Base-by-base conservation (phyloP, 2,888 invertebrate genomes). In the Cephus sareptanus region DNA sequence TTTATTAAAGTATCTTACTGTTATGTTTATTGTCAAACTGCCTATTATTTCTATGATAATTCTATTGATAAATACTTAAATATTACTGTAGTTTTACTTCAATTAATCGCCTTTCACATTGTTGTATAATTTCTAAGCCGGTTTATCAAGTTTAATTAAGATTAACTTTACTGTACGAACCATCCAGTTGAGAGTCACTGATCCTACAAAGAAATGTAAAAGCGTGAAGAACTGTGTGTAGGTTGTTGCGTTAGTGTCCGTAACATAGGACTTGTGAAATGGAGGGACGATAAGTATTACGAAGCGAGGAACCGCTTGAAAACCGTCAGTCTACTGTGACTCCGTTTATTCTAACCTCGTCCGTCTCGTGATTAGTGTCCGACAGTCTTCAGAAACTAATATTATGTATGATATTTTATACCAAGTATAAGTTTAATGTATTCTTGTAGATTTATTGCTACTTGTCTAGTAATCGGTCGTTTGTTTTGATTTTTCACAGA, bases 401-500 rank as follows among this genome's bases (percentile, higher is more conserved):
- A 56, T 56, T 56, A 56, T 23, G 15, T 56, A 56, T 23, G 23
- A 56, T 56, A 56, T 56, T 56, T 9, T 56, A 56, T 56, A 56
- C 56, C 56, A 23, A 56, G 2, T 23, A 56, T 56, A 56, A 56
- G 23, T 56, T 56, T 6, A 23, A 56, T 56, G 9, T 15, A 23
- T 9, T 23, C 56, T 56, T 56, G 23, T 56, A 56, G 23, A 56
- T 56, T 23, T 23, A 1, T 56, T 23, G 9, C 23, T 56, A 9
- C 56, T 56, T 23, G 23, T 56, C 23, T 23, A 31, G 34, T 37
- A 70, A 75, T 40, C 40, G 37, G 75, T 35, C 12, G 34, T 74
- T 75, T 79, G 76, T 70, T 80, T 73, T 77, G 74, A 76, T 71
- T 31, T 71, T 74, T 81, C 80, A 69, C 79, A 89, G 89, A 86